phyloP scores from a whole-genome alignment of 2,888 invertebrate species.

The Xestia xanthographa region DNA sequence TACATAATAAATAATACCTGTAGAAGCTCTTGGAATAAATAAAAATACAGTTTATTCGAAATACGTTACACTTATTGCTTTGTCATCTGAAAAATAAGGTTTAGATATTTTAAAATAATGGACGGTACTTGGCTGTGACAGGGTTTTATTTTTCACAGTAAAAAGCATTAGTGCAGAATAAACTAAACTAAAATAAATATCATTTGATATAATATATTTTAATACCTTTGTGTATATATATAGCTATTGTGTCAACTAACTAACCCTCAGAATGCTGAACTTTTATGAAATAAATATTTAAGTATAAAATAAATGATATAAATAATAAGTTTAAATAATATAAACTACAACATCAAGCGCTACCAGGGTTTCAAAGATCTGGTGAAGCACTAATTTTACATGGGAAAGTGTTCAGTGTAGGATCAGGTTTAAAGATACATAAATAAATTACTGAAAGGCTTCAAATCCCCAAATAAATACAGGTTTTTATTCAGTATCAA shows the following conservation, averaged over 20 bases:
- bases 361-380: slow-evolving; percentile 63
- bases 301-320: slow-evolving; percentile 10
- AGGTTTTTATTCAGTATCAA: not conserved
- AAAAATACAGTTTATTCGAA: slow-evolving; percentile 33
- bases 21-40: slow-evolving; percentile 39
- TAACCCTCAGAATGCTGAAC: slow-evolving; percentile 31
- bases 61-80: slow-evolving; percentile 35
- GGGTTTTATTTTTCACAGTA: slow-evolving; percentile 18
- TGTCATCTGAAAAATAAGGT: slow-evolving; percentile 52
- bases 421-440: slow-evolving; percentile 45
- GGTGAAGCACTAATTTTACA: slow-evolving; percentile 55
- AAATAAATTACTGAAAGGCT: slow-evolving; percentile 38
- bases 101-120: slow-evolving; percentile 26
- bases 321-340: slow-evolving; percentile 29
- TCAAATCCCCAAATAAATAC: slow-evolving; percentile 50
- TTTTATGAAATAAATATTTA: slow-evolving; percentile 8
- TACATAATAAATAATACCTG: slow-evolving; percentile 27
- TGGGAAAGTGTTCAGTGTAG: slow-evolving; percentile 58
- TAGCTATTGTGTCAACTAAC: slow-evolving; percentile 44
- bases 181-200: slow-evolving; percentile 37
- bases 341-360: slow-evolving; percentile 59
- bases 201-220: slow-evolving; percentile 10
- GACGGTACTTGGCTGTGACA: slow-evolving; percentile 33
- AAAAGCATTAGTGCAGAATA: slow-evolving; percentile 53
- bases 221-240: slow-evolving; percentile 31